Percentiles rank a stretch among this genome's conserved stretches.
phyloP scores from a whole-genome alignment of 1,140 invertebrate species.

The Elymnias hypermnestra region DNA sequence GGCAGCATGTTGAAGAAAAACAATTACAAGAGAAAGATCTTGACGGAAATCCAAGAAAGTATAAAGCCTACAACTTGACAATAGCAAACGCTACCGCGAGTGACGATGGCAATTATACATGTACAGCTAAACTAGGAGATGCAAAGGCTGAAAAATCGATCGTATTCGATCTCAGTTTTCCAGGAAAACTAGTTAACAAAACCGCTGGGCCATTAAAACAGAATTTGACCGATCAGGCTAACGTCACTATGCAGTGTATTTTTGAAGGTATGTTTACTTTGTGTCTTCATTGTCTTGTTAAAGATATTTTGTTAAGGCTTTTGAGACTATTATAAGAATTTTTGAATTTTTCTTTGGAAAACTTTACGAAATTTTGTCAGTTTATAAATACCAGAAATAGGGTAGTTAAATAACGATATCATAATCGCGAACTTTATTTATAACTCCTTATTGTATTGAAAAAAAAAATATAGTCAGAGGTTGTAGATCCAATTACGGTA shows the following conservation, averaged over 20 bases:
- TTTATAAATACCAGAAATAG: no score
- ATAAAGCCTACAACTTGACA: slow-evolving; percentile 54
- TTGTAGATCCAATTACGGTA: no score
- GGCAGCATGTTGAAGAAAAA: slow-evolving; percentile 27
- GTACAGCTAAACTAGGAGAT: slow-evolving; percentile 48
- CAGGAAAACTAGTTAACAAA: slow-evolving; percentile 37
- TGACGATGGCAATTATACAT: slow-evolving; percentile 77
- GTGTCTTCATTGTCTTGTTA: no score
- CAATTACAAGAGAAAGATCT: slow-evolving; percentile 31
- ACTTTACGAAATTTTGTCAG: no score
- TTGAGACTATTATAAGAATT: no score
- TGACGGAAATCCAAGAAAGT: slow-evolving; percentile 41
- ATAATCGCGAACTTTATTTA: no score
- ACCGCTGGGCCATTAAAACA: slow-evolving; percentile 37
- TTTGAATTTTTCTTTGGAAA: no score
- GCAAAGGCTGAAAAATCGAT: slow-evolving; percentile 23
- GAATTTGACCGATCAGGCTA: slow-evolving; percentile 39
- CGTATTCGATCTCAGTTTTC: slow-evolving; percentile 46
- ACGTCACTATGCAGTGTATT: slow-evolving; percentile 46
- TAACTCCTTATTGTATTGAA: no score
- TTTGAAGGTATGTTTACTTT: slow-evolving; percentile 54
- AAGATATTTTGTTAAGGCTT: no score
- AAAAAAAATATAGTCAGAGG: no score
- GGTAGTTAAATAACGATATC: no score
- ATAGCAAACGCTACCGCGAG: slow-evolving; percentile 68